Conservation (phyloP, 2,797 vertebrate genomes). For the Pangasius sanitwongsei region DNA sequence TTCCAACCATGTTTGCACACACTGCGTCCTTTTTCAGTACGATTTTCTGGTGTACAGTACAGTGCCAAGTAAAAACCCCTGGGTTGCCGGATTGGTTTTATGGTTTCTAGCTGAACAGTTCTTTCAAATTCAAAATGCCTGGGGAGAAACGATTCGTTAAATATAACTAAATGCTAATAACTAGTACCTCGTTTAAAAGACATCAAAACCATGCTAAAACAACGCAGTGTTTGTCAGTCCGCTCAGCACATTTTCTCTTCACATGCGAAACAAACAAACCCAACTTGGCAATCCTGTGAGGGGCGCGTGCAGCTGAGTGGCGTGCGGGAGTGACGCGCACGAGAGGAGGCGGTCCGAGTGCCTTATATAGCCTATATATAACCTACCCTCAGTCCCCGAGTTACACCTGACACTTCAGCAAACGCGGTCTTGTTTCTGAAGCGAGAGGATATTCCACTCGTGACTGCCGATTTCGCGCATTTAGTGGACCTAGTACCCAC, state of each 20-base stretch:
- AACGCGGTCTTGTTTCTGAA: not conserved
- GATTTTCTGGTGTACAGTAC: not conserved
- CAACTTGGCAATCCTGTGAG: not conserved
- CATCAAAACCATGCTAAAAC: not conserved
- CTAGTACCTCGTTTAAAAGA: not conserved
- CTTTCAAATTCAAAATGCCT: not conserved
- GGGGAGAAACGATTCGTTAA: not conserved
- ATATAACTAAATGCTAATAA: not conserved
- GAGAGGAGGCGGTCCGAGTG: constrained; percentile 1
- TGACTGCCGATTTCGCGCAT: not conserved
- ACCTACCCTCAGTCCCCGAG: not conserved
- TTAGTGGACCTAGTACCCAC: not conserved
- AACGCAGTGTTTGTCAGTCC: not conserved
- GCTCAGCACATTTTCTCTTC: not conserved
- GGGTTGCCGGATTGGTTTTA: not conserved
- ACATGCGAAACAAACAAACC: not conserved
- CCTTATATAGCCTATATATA: not conserved
- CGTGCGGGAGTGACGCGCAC: constrained; percentile 1
- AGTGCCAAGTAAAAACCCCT: not conserved
- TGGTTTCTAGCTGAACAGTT: not conserved
- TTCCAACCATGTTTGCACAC: not conserved
- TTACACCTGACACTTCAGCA: not conserved
- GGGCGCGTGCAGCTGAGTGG: not conserved
- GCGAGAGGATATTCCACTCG: not conserved
- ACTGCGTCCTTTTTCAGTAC: not conserved